phyloP scores from a whole-genome alignment of 2,888 invertebrate genomes.

The Eretmocerus hayati region DNA sequence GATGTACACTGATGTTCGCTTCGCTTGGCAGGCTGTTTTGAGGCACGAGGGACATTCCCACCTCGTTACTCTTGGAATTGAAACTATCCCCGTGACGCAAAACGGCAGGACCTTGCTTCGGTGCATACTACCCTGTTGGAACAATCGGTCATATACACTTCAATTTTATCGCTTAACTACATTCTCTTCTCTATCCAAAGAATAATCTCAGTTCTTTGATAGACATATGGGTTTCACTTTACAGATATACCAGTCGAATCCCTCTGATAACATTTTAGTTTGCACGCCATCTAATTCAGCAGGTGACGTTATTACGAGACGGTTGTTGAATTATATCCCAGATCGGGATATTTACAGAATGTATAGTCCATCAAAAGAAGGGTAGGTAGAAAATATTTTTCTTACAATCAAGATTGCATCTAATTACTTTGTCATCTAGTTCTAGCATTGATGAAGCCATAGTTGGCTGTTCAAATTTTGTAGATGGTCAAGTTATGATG shows the following conservation, averaged over 20 bases:
- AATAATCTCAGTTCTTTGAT: too few relatives aligned
- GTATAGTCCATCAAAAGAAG: conserved; percentile 25
- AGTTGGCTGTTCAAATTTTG: conserved; percentile 45
- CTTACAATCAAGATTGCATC: not conserved
- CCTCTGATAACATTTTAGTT: conserved; percentile 52
- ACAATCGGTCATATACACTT: too few relatives aligned
- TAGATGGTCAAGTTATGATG: conserved; percentile 33
- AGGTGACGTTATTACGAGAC: conserved; percentile 59
- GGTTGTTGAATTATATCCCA: conserved; percentile 43
- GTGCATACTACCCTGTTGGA: too few relatives aligned
- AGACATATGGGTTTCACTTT: too few relatives aligned
- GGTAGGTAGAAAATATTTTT: conserved; percentile 13
- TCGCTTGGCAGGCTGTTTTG: too few relatives aligned
- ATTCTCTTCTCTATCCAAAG: too few relatives aligned
- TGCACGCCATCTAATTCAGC: conserved; percentile 68
- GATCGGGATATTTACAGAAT: conserved; percentile 21
- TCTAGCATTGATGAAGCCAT: conserved; percentile 26
- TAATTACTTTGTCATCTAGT: conserved; percentile 10
- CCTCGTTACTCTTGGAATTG: too few relatives aligned
- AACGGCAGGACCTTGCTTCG: too few relatives aligned
- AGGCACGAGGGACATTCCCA: too few relatives aligned
- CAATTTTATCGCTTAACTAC: too few relatives aligned
- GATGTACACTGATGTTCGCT: too few relatives aligned
- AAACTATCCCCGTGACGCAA: too few relatives aligned
- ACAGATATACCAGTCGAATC: conserved; percentile 34